These are phyloP conservation scores for Pachyseris speciosa DNA, from an alignment of 64 coral and sea anemone species.

Conservation along the genomic window DNA sequence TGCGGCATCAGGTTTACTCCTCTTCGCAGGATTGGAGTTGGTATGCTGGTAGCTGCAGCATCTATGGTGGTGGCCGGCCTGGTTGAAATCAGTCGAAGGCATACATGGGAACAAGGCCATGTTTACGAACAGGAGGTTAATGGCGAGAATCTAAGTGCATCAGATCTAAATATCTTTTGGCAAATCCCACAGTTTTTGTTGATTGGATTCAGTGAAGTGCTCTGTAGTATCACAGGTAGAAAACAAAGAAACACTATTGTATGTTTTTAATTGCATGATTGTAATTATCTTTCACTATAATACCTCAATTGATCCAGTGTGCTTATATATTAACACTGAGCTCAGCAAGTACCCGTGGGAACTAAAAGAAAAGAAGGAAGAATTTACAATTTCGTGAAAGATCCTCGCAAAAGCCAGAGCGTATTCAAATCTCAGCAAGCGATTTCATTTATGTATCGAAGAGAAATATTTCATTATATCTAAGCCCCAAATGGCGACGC, in stretches of 20 bases:
- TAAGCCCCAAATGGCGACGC: no score
- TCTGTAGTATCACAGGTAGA: slow-evolving; percentile 60
- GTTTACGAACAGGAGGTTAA: neutral
- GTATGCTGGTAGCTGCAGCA: slow-evolving; percentile 73
- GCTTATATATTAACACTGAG: no score
- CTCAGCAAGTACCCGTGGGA: no score
- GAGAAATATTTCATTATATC: no score
- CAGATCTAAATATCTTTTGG: slow-evolving; percentile 49
- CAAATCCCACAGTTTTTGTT: slow-evolving; percentile 71
- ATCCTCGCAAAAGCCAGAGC: no score
- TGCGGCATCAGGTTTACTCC: slow-evolving; percentile 63
- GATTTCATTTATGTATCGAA: no score
- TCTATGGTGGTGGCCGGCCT: slow-evolving; percentile 67
- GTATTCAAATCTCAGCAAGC: no score
- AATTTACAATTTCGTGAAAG: no score
- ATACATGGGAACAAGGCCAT: neutral
- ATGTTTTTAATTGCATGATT: neutral
- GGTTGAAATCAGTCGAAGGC: slow-evolving; percentile 58
- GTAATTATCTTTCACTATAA: neutral
- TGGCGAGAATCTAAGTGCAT: slow-evolving; percentile 15
- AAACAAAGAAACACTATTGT: neutral
- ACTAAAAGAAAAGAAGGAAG: no score
- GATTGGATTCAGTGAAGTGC: slow-evolving; percentile 53
- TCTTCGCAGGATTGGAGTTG: slow-evolving; percentile 69
- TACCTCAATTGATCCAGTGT: no score